Conservation (phyloP, 2,797 vertebrate species). For the Gastrophryne carolinensis region DNA sequence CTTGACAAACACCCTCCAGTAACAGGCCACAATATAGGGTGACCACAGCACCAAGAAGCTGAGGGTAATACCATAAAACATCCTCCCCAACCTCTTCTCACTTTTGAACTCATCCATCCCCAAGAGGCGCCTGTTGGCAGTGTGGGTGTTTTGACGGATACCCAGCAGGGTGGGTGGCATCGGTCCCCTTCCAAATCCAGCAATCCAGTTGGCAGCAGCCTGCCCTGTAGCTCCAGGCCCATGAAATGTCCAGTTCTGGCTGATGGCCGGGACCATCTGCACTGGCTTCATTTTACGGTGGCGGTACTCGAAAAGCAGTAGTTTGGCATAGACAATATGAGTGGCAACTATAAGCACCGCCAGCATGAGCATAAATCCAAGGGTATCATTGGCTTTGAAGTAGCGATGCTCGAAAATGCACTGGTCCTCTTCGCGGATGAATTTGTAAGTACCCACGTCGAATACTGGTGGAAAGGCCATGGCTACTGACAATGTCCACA, state of each 20-base stretch:
- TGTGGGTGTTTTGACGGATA: conserved; percentile 85
- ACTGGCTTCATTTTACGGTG: conserved; percentile 91
- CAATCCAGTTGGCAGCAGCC: conserved; percentile 90
- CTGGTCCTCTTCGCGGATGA: conserved; percentile 87
- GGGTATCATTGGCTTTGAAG: conserved; percentile 87
- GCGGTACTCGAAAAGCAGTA: conserved; percentile 87
- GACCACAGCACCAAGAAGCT: conserved; percentile 89
- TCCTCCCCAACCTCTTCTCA: conserved; percentile 86
- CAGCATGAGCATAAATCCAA: conserved; percentile 90
- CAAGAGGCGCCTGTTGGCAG: conserved; percentile 83
- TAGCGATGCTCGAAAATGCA: conserved; percentile 91
- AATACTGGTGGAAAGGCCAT: conserved; percentile 90
- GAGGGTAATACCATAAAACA: conserved; percentile 89
- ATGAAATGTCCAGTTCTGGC: conserved; percentile 91
- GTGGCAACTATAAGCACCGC: conserved; percentile 87
- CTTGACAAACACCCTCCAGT: conserved; percentile 90
- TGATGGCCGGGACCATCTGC: conserved; percentile 89
- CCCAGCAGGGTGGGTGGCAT: conserved; percentile 88
- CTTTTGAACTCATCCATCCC: conserved; percentile 89
- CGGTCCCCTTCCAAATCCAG: conserved; percentile 85
- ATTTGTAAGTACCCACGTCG: conserved; percentile 88
- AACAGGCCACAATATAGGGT: conserved; percentile 89
- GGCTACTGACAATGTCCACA: conserved; percentile 87
- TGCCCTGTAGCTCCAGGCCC: conserved; percentile 87
- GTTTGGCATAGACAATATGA: conserved; percentile 87